Base-by-base conservation (phyloP, 2,888 invertebrate genomes). In the Drosophila ezoana region DNA sequence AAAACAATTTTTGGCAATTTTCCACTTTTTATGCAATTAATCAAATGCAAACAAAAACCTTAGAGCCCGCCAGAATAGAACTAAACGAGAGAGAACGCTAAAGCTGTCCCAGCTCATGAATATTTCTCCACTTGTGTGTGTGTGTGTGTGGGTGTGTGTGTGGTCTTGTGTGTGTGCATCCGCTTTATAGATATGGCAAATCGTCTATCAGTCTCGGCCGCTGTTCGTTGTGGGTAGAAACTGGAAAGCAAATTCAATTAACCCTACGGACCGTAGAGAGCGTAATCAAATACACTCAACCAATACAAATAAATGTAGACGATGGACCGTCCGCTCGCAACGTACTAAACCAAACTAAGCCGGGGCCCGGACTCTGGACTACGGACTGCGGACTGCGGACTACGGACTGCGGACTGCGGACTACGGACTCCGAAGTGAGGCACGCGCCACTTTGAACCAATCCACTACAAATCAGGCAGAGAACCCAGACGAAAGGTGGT, bases 271-370 rank as follows among this genome's bases (percentile, higher is more conserved):
- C 73, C 77, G 79, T 82, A 71, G 78, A 83, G 87, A 87, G 87
- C 79, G 74, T 88, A 83, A 88, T 88, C 84, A 89, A 89, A 89
- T 81, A 87, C 84, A 89, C 89, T 86, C 85, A 81, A 65, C 79
- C 87, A 83, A 86, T 86, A 88, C 87, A 85, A 85, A 86, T 84
- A 85, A 63, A 72, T 72, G 79, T 69, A 53, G 53, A 73, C 61
- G 48, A 52, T 66, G 53, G 58, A 51, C 56, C 53, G 48, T 43
- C 38, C 38, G 51, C 20, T 35, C 14, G 28, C 8, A 28, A 28
- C 11, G 48, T 28, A 48, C 64, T 66, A 66, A 66, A 37, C 65
- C 61, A 60, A 76, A 71, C 83, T 72, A 59, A 68, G 63, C 70
- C 37, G 35, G 32, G n/a, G 9, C n/a, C 23, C 64, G 60, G 51